A percentile compares a stretch with the other conserved stretches of the same genome.
phyloP scores from a whole-genome alignment of 2,113 vertebrate species.

The Callithrix jacchus region DNA sequence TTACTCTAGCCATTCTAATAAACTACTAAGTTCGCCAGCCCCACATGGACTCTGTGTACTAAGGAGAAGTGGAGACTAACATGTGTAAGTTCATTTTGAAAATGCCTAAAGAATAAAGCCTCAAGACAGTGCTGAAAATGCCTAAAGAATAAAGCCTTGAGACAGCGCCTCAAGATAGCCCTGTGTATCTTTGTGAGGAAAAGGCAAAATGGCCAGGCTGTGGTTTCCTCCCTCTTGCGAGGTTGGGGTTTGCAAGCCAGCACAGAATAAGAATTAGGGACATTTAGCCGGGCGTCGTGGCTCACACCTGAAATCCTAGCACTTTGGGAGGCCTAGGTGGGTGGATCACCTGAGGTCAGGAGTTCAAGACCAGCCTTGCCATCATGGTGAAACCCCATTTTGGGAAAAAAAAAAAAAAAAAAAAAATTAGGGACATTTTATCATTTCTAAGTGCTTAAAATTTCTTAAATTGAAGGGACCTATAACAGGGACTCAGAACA shows the following conservation, averaged over 20 bases:
- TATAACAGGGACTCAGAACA: background rate
- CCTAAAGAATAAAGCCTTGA: background rate
- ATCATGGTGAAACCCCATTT: too few relatives aligned
- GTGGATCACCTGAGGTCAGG: too few relatives aligned
- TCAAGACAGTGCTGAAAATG: background rate
- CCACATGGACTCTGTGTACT: background rate
- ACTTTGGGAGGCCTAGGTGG: too few relatives aligned
- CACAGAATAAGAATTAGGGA: background rate
- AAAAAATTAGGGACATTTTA: background rate
- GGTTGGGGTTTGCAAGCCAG: background rate
- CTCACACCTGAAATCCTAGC: too few relatives aligned
- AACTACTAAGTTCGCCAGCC: background rate
- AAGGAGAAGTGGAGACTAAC: background rate
- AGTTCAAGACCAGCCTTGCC: too few relatives aligned
- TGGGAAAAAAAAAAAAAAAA: too few relatives aligned
- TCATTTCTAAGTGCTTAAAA: background rate
- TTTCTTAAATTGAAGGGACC: background rate
- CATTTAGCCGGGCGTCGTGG: background rate
- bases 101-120: background rate
- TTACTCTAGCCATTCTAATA: background rate
- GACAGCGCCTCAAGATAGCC: background rate
- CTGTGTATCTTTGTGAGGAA: background rate
- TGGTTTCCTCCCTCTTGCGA: background rate
- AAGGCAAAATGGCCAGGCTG: background rate
- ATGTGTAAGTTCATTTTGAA: background rate